phyloP scores from a whole-genome alignment of 2,113 vertebrate genomes.

The Pholis gunnellus region DNA sequence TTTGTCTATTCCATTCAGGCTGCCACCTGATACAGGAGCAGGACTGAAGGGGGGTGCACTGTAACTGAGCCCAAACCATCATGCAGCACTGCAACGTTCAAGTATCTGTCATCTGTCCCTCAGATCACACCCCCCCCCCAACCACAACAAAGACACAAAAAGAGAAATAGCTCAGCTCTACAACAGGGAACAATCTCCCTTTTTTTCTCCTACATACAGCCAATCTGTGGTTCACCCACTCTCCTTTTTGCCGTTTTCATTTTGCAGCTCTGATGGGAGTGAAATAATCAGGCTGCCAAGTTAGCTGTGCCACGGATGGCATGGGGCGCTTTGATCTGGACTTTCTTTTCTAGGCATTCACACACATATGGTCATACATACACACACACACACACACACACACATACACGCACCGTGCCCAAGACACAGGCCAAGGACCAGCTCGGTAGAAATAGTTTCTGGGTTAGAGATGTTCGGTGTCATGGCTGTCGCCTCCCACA shows the following conservation, averaged over 20 bases:
- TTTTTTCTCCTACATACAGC: conserved; percentile 27
- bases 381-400: conserved; percentile 3
- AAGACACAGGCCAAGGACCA: conserved; percentile 13
- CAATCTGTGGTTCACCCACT: conserved; percentile 20
- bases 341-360: conserved; percentile 44
- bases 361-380: conserved; percentile 11
- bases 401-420: background rate
- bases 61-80: conserved; percentile 12
- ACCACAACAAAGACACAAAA: background rate
- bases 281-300: conserved; percentile 62
- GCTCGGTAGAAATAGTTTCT: conserved; percentile 43
- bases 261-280: conserved; percentile 53
- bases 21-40: conserved; percentile 14
- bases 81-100: background rate
- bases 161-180: conserved; percentile 31
- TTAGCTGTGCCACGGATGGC: conserved; percentile 57
- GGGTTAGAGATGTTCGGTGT: conserved; percentile 22
- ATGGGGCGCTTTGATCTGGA: conserved; percentile 73
- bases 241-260: conserved; percentile 54
- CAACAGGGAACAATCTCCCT: conserved; percentile 46
- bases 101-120: conserved; percentile 62
- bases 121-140: conserved; percentile 22
- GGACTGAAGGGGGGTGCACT: conserved; percentile 10
- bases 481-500: conserved; percentile 22
- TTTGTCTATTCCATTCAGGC: conserved; percentile 13